These are phyloP conservation scores for Habroteleia sp. DNA, from an alignment of 2,888 invertebrate species.

Conservation along the genomic window DNA sequence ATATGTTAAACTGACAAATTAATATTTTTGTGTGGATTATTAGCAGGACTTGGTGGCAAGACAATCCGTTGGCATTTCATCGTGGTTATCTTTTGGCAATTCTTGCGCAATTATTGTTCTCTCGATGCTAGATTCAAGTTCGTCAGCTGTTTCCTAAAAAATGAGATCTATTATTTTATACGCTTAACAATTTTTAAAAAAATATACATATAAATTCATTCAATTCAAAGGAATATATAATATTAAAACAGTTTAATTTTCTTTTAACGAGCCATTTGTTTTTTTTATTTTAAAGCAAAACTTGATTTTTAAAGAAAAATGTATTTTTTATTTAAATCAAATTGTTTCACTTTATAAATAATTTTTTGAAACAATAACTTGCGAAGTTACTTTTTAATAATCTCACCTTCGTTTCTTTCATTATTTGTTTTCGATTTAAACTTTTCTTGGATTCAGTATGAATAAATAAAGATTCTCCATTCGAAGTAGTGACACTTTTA, in stretches of 20 bases:
- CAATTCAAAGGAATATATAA: too few relatives aligned
- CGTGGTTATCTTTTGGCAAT: slow-evolving; percentile 4
- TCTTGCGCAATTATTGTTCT: slow-evolving; percentile 11
- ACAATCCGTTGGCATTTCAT: slow-evolving; percentile 11
- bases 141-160: slow-evolving; percentile 11
- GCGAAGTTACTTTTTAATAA: not conserved
- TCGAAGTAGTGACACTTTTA: slow-evolving; percentile 61
- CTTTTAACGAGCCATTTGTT: too few relatives aligned
- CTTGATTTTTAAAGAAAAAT: too few relatives aligned
- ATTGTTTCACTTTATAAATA: too few relatives aligned
- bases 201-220: too few relatives aligned
- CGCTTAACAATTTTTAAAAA: too few relatives aligned
- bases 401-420: slow-evolving; percentile 71
- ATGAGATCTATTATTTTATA: too few relatives aligned
- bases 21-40: not conserved
- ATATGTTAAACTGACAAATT: slow-evolving; percentile 11
- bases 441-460: slow-evolving; percentile 70
- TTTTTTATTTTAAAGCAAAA: too few relatives aligned
- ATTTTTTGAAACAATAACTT: too few relatives aligned
- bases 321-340: too few relatives aligned
- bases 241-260: too few relatives aligned
- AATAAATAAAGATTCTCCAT: slow-evolving; percentile 68
- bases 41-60: slow-evolving; percentile 17
- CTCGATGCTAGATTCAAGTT: not conserved
- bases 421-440: slow-evolving; percentile 71